These are phyloP conservation scores for Unio delphinus DNA, from an alignment of 2,888 invertebrate species.

Conservation along the genomic window DNA sequence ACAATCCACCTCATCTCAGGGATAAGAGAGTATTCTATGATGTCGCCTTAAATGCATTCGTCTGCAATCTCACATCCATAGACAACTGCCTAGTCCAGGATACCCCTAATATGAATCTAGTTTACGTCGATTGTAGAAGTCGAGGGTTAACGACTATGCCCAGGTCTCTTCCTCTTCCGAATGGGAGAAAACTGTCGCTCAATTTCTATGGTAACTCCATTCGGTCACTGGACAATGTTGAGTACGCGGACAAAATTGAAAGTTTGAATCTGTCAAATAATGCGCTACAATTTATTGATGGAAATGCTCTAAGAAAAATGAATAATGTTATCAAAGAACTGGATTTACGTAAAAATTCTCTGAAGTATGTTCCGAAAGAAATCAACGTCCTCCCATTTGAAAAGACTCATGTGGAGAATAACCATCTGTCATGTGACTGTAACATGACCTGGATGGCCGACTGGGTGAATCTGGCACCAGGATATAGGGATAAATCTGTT, in stretches of 20 bases:
- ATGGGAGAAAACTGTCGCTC: too few species aligned
- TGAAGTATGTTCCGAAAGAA: constrained; percentile 11
- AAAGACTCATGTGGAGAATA: constrained; percentile 13
- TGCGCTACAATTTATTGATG: constrained; percentile 11
- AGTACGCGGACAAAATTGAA: constrained; percentile 15
- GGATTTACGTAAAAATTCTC: constrained; percentile 16
- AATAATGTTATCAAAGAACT: constrained; percentile 11
- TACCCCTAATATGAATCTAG: constrained; percentile 17
- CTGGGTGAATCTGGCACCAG: constrained; percentile 31
- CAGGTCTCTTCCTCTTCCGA: constrained; percentile 3
- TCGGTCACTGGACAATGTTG: constrained; percentile 8
- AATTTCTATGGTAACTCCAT: too few species aligned
- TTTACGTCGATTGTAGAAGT: constrained; percentile 27
- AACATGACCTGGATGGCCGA: constrained; percentile 35
- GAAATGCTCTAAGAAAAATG: constrained; percentile 17
- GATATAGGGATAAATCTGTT: constrained; percentile 17
- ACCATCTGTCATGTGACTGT: constrained; percentile 25
- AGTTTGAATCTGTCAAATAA: constrained; percentile 22
- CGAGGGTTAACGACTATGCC: constrained; percentile 20
- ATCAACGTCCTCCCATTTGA: background rate
- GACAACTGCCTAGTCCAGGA: constrained; percentile 30
- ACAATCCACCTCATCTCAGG: constrained; percentile 22
- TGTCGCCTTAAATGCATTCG: constrained; percentile 17
- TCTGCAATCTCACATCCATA: constrained; percentile 25
- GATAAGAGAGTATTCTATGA: constrained; percentile 21